Evolutionary conservation across 2,888 invertebrate genomes (phyloP), one percentile per base, ranked within the genome.

Genomic region (Chymomyza procnemis): DNA sequence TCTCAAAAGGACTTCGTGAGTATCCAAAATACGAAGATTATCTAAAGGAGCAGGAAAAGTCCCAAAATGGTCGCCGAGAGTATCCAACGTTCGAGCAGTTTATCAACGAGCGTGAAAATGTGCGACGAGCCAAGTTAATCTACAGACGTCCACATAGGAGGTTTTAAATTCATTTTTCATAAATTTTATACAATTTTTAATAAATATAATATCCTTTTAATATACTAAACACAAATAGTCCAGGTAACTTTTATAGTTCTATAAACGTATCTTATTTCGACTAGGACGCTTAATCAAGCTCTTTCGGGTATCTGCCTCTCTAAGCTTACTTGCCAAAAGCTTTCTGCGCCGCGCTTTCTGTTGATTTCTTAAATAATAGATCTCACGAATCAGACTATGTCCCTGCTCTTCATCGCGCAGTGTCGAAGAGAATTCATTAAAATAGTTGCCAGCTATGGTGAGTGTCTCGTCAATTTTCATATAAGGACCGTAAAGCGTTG

Each of bases 401-500:
- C 89, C 89, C 54, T 75, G 68, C 0, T 78, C 78, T 67, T 90
- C 89, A 55, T 90, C 90, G 1, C 74, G 70, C n/a, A 83, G 64
- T 0, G 90, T 89, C 6, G 89, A 88, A 0, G 88, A 80, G 70
- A 90, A 90, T 71, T 90, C 90, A 14, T 82, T 81, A 57, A 90
- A 88, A 70, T 88, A 91, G 69, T 91, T 89, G n/a, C 88, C 85
- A 1, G 81, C 88, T 18, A 91, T 81, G 12, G 87, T 88, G 12
- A 87, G 75, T 0, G 87, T 88, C 61, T 89, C 85, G 66, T 91
- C 88, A 61, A 91, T 87, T 67, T 90, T 91, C 78, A 91, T 79
- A 66, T 91, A 91, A 9, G 91, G 91, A 0, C 91, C 91, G 59
- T 88, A 89, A 1, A 88, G 74, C 1, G 89, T 88, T n/a, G 88